Percentiles rank a stretch among this genome's conserved stretches.
phyloP scores from a whole-genome alignment of 2,888 invertebrate species.

The Tubulanus polymorphus region DNA sequence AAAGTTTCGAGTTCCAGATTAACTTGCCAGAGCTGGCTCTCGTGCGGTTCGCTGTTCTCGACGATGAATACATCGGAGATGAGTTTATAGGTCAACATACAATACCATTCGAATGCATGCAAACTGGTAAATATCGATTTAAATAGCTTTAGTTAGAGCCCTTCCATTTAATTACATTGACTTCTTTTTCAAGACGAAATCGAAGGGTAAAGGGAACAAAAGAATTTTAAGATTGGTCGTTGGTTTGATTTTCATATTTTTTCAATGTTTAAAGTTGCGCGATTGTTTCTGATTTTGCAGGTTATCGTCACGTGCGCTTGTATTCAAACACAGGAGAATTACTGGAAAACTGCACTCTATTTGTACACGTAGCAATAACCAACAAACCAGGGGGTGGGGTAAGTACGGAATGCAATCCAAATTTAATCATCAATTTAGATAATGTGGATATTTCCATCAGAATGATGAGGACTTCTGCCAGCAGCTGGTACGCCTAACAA shows the following conservation, averaged over 20 bases:
- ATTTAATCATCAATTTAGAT: too few relatives aligned
- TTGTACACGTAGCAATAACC: slow-evolving; percentile 60
- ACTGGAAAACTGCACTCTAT: slow-evolving; percentile 58
- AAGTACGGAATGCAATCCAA: too few relatives aligned
- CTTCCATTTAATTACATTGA: too few relatives aligned
- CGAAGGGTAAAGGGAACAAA: too few relatives aligned
- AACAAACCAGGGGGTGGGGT: slow-evolving; percentile 59
- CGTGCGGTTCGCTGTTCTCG: slow-evolving; percentile 60
- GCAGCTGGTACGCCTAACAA: too few relatives aligned
- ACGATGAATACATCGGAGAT: slow-evolving; percentile 57
- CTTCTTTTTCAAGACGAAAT: too few relatives aligned
- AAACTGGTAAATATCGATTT: slow-evolving; percentile 60
- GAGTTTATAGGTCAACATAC: slow-evolving; percentile 64
- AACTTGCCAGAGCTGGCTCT: slow-evolving; percentile 60
- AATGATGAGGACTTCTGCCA: too few relatives aligned
- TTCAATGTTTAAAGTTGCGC: too few relatives aligned
- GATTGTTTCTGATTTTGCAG: slow-evolving; percentile 36
- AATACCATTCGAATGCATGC: slow-evolving; percentile 61
- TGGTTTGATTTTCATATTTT: too few relatives aligned
- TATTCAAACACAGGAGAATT: slow-evolving; percentile 57
- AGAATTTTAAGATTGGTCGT: too few relatives aligned
- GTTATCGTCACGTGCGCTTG: slow-evolving; percentile 59
- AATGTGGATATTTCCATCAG: too few relatives aligned
- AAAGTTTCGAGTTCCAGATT: slow-evolving; percentile 62
- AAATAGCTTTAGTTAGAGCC: too few relatives aligned